These are phyloP conservation scores for Harpegnathos saltator DNA, from an alignment of 1,140 invertebrate species.

Conservation along the genomic window DNA sequence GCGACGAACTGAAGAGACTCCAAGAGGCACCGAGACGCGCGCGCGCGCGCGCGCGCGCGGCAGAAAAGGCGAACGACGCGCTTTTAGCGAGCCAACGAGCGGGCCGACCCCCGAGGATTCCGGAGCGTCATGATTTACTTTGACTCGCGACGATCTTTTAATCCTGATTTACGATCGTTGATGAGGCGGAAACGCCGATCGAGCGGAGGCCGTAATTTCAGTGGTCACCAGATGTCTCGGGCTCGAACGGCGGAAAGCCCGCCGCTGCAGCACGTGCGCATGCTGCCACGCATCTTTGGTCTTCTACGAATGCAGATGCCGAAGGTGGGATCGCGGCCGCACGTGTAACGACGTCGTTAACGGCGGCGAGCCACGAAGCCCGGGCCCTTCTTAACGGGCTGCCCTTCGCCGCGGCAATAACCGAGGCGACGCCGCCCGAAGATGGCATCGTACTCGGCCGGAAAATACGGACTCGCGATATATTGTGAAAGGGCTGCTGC, in stretches of 20 bases:
- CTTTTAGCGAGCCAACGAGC: neutral
- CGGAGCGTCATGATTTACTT: slow-evolving; percentile 58
- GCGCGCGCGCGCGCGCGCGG: too few relatives aligned
- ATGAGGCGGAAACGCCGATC: slow-evolving; percentile 70
- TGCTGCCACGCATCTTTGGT: slow-evolving; percentile 27
- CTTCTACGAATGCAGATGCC: slow-evolving; percentile 52
- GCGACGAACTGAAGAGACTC: neutral
- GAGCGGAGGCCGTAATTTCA: slow-evolving; percentile 53
- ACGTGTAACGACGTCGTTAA: slow-evolving; percentile 75
- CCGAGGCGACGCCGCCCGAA: slow-evolving; percentile 32
- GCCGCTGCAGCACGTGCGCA: slow-evolving; percentile 44
- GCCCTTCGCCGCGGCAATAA: slow-evolving; percentile 56
- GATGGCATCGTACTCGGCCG: slow-evolving; percentile 62
- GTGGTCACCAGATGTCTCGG: slow-evolving; percentile 57
- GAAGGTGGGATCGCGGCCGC: slow-evolving; percentile 53
- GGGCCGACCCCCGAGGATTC: slow-evolving; percentile 27
- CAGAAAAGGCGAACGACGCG: slow-evolving; percentile 11
- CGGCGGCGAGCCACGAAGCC: slow-evolving; percentile 66
- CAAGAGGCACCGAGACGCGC: neutral
- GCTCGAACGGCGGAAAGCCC: slow-evolving; percentile 43
- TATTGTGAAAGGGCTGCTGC: slow-evolving; percentile 38
- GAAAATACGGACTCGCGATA: slow-evolving; percentile 69
- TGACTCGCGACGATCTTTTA: slow-evolving; percentile 68
- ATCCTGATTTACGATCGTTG: slow-evolving; percentile 73
- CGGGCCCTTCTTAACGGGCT: slow-evolving; percentile 60